These are phyloP conservation scores for Andrena chrysosceles DNA, from an alignment of 2,888 invertebrate genomes.

Conservation along the genomic window DNA sequence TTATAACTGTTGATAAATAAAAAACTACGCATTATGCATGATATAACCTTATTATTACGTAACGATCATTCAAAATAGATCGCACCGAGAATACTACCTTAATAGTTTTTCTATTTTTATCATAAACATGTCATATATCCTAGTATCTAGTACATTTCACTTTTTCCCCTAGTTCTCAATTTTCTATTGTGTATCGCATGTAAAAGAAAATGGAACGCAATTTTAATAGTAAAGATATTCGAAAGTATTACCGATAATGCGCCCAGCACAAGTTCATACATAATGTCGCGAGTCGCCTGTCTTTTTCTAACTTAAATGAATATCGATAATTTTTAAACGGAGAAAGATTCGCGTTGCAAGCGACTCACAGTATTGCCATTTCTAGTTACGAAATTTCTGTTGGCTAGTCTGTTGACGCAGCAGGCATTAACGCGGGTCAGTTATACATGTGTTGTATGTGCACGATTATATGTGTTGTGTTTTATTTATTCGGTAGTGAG, in stretches of 20 bases:
- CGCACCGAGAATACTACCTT: not conserved
- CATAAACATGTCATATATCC: too few species aligned
- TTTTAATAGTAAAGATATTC: not conserved
- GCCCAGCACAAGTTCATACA: not conserved
- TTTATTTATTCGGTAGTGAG: constrained; percentile 12
- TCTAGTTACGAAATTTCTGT: not conserved
- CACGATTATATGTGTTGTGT: not conserved
- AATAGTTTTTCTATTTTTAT: not conserved
- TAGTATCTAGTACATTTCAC: too few species aligned
- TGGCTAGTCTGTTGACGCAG: constrained; percentile 28
- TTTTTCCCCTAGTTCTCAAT: not conserved
- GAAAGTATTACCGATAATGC: not conserved
- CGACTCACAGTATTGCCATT: not conserved
- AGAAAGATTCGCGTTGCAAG: not conserved
- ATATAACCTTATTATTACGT: constrained; percentile 7
- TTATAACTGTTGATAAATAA: constrained; percentile 58
- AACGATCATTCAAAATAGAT: constrained; percentile 21
- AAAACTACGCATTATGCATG: constrained; percentile 34
- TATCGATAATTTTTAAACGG: not conserved
- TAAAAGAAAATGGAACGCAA: not conserved
- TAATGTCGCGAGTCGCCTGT: not conserved
- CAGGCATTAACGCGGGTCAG: not conserved
- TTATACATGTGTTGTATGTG: not conserved
- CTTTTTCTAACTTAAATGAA: not conserved
- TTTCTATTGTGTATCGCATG: not conserved